A percentile compares a stretch with the other conserved stretches of the same genome.
Conservation (phyloP, 2,888 invertebrate species). For the Crematogaster levior region DNA sequence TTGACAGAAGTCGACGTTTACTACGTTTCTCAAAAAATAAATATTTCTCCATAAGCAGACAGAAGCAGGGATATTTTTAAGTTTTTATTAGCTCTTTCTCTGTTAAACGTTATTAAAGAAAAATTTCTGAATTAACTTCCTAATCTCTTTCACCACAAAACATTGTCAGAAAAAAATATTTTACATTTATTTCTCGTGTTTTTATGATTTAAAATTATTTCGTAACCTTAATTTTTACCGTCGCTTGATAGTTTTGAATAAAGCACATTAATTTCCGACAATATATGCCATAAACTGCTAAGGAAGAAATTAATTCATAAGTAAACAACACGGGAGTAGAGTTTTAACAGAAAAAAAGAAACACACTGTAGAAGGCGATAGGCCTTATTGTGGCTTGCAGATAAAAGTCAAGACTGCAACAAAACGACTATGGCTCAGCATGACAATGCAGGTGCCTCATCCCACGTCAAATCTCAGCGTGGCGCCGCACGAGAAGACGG, state of each 20-base stretch:
- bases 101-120: not conserved
- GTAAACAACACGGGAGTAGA: constrained; percentile 5
- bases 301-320: constrained; percentile 2
- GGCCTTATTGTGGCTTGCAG: constrained; percentile 74
- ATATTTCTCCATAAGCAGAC: not conserved
- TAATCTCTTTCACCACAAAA: not conserved
- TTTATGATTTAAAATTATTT: constrained; percentile 16
- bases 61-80: not conserved
- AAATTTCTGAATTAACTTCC: not conserved
- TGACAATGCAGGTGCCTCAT: constrained; percentile 86
- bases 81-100: not conserved
- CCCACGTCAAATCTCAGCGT: constrained; percentile 85
- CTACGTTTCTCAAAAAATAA: constrained; percentile 1
- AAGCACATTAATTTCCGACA: not conserved
- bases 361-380: constrained; percentile 52
- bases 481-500: constrained; percentile 80
- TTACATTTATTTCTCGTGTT: not conserved
- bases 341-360: constrained; percentile 33
- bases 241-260: not conserved
- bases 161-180: not conserved
- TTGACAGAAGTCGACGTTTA: constrained; percentile 35
- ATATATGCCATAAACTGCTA: not conserved
- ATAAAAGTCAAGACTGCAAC: constrained; percentile 75
- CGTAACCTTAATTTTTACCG: not conserved
- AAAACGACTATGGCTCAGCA: constrained; percentile 80